Evolutionary conservation across 2,888 invertebrate genomes (phyloP), one percentile per base, ranked within the genome.

Genomic region (Callyntrura sp.): DNA sequence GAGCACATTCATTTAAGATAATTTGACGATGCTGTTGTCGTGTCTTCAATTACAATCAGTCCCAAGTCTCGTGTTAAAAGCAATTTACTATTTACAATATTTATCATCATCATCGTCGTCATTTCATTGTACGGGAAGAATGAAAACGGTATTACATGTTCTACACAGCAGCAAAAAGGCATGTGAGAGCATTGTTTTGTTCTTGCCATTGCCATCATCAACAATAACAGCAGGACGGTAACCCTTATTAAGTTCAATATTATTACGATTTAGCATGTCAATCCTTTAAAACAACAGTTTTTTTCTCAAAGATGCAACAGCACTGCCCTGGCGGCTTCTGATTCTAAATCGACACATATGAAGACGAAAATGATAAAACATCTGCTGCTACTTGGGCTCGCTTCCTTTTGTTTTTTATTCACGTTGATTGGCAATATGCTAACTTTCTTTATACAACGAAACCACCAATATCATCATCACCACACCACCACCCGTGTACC

Each of bases 321-420:
- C 17, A 35, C n/a, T 68, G 35, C 35, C 35, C 68, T 68, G 68
- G 35, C 35, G 68, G 68, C 35, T 68, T 35, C 25, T 35, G 35
- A 68, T 68, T 68, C 68, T n/a, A 23, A 48, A 51, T 76, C 48
- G 48, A 48, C 20, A 20, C 76, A 76, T 14, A 76, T 23, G 6
- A 65, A 6, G 65, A 25, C 17, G 23, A 65, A 76, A 48, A 25
- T 35, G 76, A 76, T 20, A 76, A n/a, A 76, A 76, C 76, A 76
- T 48, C 76, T 76, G 76, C 76, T 48, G n/a, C 48, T 12, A 11
- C 14, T 12, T 65, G 1, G 1, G 12, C 28, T 28, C n/a, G 25
- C 65, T 68, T 35, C n/a, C 35, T 68, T 35, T 68, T 12, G 68
- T 68, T 76, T 48, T 48, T 0, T 20, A 45, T 73, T 73, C n/a